Evolutionary conservation across 1,140 invertebrate genomes (phyloP).

Genomic region (Anoplolepis gracilipes): DNA sequence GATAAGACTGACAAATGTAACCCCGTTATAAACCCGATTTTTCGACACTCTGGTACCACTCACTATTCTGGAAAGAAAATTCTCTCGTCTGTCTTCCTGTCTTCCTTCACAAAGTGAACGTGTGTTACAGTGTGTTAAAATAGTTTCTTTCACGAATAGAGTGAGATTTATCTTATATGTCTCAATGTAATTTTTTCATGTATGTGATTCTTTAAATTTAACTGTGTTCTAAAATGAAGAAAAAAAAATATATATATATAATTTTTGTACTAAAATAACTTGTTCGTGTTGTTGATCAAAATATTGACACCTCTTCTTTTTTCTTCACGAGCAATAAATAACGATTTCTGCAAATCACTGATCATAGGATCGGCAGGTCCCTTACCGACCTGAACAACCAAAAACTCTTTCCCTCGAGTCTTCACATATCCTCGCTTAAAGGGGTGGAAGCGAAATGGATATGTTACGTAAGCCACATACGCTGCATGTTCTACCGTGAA

Average conservation of each 20-base stretch:
- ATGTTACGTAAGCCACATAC: background rate
- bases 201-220: constrained; percentile 2
- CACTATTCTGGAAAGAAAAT: background rate
- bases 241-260: too few species aligned
- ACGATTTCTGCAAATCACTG: background rate
- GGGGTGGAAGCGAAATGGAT: background rate
- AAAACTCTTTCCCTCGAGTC: constrained; percentile 15
- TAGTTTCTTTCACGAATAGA: background rate
- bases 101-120: background rate
- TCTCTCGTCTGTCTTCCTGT: background rate
- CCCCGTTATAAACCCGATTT: background rate
- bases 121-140: too few species aligned
- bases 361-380: constrained; percentile 45
- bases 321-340: constrained; percentile 14
- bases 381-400: constrained; percentile 17
- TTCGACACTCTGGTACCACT: background rate
- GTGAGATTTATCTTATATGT: background rate
- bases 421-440: constrained; percentile 45
- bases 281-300: background rate
- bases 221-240: background rate
- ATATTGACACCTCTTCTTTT: constrained; percentile 2
- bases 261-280: constrained; percentile 6
- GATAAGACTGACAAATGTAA: background rate
- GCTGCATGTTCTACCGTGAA: constrained; percentile 25
- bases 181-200: background rate